Evolutionary conservation across 2,888 invertebrate species (phyloP), one percentile per base, ranked within the genome.

Genomic region (Monochamus alternatus): DNA sequence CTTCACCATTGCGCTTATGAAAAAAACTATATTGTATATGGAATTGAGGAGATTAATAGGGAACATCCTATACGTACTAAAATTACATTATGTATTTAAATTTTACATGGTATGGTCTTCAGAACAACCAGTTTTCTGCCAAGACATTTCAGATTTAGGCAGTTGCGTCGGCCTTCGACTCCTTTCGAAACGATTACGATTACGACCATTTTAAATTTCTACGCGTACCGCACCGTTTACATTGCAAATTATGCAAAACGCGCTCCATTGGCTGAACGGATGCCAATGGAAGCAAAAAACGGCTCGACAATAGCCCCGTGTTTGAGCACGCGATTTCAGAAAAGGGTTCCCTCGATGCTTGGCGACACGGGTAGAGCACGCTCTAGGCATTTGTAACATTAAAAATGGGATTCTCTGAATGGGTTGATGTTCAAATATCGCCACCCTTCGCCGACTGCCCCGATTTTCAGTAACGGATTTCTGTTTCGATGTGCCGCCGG

Each of bases 331-430:
- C 85, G 85, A 84, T 84, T 82, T 81, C 77, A 81, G 81, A 84
- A 85, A 83, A 83, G 83, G 84, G 80, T 80, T 79, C 81, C 83
- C 84, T 84, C 82, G 84, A 83, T 84, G 84, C 84, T 85, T 81
- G 84, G 81, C 75, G 83, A 84, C 87, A 86, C 86, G 86, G 85
- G 86, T 81, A 78, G 77, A 83, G 84, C 87, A 87, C 87, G 84
- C 86, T 86, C 85, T 78, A 73, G 80, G 82, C 85, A 83, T 85
- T 86, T 85, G 83, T 85, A 85, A 85, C 84, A 81, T 81, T 58
- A 75, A 74, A 76, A 74, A 69, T 80, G 81, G 76, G 78, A 78
- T 74, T 70, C 65, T 80, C 77, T 76, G 68, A 78, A 78, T 75
- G 76, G 80, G 76, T 72, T 73, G 69, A 63, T 70, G 70, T 72